Conservation (phyloP, 2,797 vertebrate genomes). For the Limnodromus scolopaceus region DNA sequence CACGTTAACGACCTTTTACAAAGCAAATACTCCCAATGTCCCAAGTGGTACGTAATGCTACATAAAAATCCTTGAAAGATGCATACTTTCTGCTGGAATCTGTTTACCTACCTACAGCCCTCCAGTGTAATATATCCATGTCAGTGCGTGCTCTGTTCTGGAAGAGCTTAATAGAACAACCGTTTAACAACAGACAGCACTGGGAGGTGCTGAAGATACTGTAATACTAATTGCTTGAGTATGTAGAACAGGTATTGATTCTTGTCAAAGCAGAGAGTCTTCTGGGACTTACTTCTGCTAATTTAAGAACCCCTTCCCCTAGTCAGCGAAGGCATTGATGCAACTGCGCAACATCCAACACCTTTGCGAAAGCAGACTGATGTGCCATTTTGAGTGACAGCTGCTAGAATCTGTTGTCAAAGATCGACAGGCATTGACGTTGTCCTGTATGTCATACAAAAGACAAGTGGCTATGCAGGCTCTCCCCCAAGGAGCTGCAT, state of each 20-base stretch:
- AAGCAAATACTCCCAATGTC: background rate
- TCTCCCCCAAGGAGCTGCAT: background rate
- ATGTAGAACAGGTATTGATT: background rate
- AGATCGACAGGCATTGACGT: accelerated
- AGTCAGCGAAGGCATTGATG: background rate
- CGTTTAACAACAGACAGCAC: background rate
- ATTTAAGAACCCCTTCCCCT: background rate
- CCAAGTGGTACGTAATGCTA: accelerated
- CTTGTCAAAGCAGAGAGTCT: background rate
- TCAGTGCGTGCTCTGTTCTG: background rate
- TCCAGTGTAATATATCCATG: background rate
- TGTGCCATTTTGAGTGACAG: background rate
- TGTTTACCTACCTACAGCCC: background rate
- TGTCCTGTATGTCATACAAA: accelerated
- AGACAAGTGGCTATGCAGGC: background rate
- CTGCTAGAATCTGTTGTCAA: background rate
- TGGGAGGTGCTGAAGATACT: background rate
- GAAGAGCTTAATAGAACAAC: background rate
- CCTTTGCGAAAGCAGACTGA: background rate
- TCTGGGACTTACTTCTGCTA: background rate
- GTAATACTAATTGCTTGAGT: background rate
- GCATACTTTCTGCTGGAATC: background rate
- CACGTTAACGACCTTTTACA: background rate
- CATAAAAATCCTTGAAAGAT: background rate
- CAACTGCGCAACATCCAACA: background rate